These are phyloP conservation scores for Ginglymostoma cirratum DNA, from an alignment of 2,113 vertebrate species.

Conservation along the genomic window DNA sequence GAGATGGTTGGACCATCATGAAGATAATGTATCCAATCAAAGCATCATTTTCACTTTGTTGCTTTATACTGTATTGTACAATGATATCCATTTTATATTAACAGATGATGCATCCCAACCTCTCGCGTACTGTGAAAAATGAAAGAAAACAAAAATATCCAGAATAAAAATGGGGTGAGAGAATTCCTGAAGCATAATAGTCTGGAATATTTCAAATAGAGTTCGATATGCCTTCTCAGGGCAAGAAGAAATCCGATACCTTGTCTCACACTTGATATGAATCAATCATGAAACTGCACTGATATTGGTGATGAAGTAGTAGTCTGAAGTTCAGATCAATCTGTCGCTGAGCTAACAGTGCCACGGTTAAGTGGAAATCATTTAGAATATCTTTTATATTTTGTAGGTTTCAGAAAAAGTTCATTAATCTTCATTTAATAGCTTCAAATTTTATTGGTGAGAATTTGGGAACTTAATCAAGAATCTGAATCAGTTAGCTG, in stretches of 20 bases:
- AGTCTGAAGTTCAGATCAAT: background rate
- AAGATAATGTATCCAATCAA: too few relatives aligned
- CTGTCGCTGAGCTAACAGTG: background rate
- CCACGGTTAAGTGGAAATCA: background rate
- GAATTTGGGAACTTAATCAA: background rate
- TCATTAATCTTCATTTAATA: slow-evolving; percentile 6
- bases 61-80: too few relatives aligned
- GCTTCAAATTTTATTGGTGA: background rate
- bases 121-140: background rate
- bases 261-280: background rate
- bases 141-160: background rate
- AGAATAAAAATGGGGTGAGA: background rate
- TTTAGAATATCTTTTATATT: background rate
- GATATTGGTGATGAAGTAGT: background rate
- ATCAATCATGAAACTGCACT: background rate
- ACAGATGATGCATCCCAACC: background rate
- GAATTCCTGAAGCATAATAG: background rate
- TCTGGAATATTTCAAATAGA: background rate
- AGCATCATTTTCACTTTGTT: too few relatives aligned
- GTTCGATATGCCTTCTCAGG: background rate
- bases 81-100: too few relatives aligned
- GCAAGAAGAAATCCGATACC: background rate
- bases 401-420: background rate
- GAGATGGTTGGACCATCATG: too few relatives aligned
- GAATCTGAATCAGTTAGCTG: background rate